phyloP scores from a whole-genome alignment of 2,113 vertebrate genomes.

The Thunnus thynnus region DNA sequence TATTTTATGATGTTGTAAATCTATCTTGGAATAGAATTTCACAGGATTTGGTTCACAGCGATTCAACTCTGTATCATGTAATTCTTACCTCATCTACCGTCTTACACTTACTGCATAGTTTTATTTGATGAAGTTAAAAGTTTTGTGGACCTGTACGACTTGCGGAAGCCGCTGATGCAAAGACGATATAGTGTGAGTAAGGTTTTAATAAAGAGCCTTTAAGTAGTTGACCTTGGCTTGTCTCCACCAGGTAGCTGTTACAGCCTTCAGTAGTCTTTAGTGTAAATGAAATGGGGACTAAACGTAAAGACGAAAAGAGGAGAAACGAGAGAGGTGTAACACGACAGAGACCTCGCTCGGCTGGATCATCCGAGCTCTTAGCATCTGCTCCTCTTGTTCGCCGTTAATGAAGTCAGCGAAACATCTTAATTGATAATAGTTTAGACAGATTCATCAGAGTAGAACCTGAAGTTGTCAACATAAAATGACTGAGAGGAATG shows the following conservation, averaged over 20 bases:
- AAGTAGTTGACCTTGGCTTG: slow-evolving; percentile 39
- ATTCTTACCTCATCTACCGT: background rate
- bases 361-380: slow-evolving; percentile 26
- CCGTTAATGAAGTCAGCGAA: slow-evolving; percentile 37
- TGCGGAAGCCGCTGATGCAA: background rate
- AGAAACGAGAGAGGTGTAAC: slow-evolving; percentile 17
- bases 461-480: slow-evolving; percentile 21
- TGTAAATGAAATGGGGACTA: slow-evolving; percentile 36
- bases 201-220: slow-evolving; percentile 26
- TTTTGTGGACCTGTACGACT: too few species aligned
- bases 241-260: slow-evolving; percentile 40
- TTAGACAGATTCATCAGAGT: slow-evolving; percentile 22
- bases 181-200: background rate
- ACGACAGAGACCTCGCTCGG: slow-evolving; percentile 15
- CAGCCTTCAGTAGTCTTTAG: slow-evolving; percentile 15
- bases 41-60: background rate
- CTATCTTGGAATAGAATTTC: background rate
- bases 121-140: background rate
- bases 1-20: slow-evolving; percentile 33
- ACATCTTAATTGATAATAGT: slow-evolving; percentile 28
- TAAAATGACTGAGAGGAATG: slow-evolving; percentile 12
- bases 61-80: background rate
- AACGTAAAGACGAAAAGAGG: slow-evolving; percentile 35
- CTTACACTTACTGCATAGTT: background rate
- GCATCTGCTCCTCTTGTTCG: slow-evolving; percentile 23